Base-by-base conservation (phyloP, 2,113 vertebrate species). In the Dolichallabes microphthalmus region DNA sequence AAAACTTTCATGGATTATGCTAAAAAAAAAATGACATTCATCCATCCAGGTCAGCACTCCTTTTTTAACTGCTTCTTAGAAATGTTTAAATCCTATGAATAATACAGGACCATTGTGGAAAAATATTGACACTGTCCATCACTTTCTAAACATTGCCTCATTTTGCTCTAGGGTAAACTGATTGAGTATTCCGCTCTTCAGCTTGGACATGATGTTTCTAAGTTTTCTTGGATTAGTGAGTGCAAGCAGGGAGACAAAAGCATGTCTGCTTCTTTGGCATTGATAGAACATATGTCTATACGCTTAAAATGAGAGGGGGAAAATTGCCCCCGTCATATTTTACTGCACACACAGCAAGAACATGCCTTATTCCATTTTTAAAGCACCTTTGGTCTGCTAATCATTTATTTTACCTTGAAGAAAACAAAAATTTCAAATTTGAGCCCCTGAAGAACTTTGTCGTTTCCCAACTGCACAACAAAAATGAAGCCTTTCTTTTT, bases 111-210 rank as follows among this genome's bases (percentile, higher is more conserved):
- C 60, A 80, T 64, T n/a, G 60, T 64, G 39, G 60, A 27, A 64
- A 64, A 45, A 45, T 63, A 61, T 80, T 39, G 78, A 80, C 58
- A 63, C 57, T n/a, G 20, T 15, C 32, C 57, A 80, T 80, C 35
- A 81, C 15, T 50, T 64, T 50, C 39, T 19, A 39, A 19, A 8
- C 22, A 4, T n/a, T 64, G 78, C 2, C 39, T 64, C 35, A 3
- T 61, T 17, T 27, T 7, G 60, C 79, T 81, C 60, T 11, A 81
- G 79, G 79, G 35, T n/a, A 64, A 81, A 27, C 79, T 81, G 35
- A 81, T 81, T 64, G 50, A 17, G 35, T 45, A 81, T 81, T 81
- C 58, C 27, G 14, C 64, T 50, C 25, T 25, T 50, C 39, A 80
- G 22, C 5, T 45, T 63, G 13, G 78, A 80, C 58, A 64, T 64